Base-by-base conservation (phyloP, 2,113 vertebrate species). In the Ophthalmolycus amberensis region DNA sequence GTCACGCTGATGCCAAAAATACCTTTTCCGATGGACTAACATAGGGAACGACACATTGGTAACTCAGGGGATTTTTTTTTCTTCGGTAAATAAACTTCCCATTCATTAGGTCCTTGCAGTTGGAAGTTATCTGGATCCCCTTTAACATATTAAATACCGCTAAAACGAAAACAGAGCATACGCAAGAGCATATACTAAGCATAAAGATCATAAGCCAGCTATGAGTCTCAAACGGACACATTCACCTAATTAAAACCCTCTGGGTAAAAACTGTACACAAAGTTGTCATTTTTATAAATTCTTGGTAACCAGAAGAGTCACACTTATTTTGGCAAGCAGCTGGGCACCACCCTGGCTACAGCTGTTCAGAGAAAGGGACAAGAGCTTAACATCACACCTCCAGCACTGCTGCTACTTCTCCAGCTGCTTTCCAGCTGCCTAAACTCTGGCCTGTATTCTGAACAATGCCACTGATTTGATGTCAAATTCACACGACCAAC, bases 371-470 rank as follows among this genome's bases (percentile, higher is more conserved):
- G 65, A 83, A 74, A 56, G 38, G 40, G 71, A 84, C 78, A 62
- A 9, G 10, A 71, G 77, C 71, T 46, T 60, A 77, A 59, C 80
- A 82, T 85, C 74, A 73, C 85, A 85, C 87, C 71, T 89, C 74
- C 8, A 75, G 62, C 48, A 46, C 67, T 48, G 56, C 52, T 62
- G 74, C 79, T 77, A 64, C 27, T 34, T 9, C 59, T 89, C 85
- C 88, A 89, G 79, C 82, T 83, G 77, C 78, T 84, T 83, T 64
- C 83, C 72, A 81, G 75, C 80, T 86, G 81, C 48, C 60, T 50
- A 1, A 56, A 74, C 52, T 74, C 34, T 29, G 34, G 50, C 48
- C 40, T 48, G 74, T n/a, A 44, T 18, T 59, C 54, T 42, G 29
- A 64, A n/a, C 22, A 27, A 27, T 3, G 18, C 62, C 6, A 9